Percentiles rank a stretch among this genome's conserved stretches.
phyloP scores from a whole-genome alignment of 92 coral and sea anemone species.

The Parazoanthus atlanticus region DNA sequence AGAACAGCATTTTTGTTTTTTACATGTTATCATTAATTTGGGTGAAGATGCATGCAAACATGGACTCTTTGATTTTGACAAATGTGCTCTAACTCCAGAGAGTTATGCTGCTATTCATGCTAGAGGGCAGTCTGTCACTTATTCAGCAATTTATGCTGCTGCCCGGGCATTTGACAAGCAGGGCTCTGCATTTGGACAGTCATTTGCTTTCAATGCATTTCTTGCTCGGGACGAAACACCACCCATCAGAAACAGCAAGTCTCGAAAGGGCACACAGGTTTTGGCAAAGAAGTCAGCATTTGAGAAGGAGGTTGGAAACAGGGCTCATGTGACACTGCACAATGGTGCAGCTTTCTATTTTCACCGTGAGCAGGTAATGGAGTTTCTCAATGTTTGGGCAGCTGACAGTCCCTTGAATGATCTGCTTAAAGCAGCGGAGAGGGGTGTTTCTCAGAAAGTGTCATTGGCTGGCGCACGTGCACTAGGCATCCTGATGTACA shows the following conservation, averaged over 20 bases:
- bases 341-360: slow-evolving; percentile 21
- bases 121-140: background rate
- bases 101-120: background rate
- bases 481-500: slow-evolving; percentile 18
- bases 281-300: slow-evolving; percentile 19
- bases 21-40: slow-evolving; percentile 27
- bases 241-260: background rate
- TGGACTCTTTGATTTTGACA: slow-evolving; percentile 19
- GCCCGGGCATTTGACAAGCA: background rate
- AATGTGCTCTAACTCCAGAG: slow-evolving; percentile 16
- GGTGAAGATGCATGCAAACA: slow-evolving; percentile 23
- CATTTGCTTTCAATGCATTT: slow-evolving; percentile 14
- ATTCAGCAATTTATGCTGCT: slow-evolving; percentile 15
- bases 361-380: slow-evolving; percentile 11
- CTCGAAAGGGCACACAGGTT: slow-evolving; percentile 38
- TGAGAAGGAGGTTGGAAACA: slow-evolving; percentile 33
- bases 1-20: slow-evolving; percentile 22
- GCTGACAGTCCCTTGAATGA: slow-evolving; percentile 4
- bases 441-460: slow-evolving; percentile 11
- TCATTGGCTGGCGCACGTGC: slow-evolving; percentile 23
- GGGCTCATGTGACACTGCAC: slow-evolving; percentile 37
- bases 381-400: slow-evolving; percentile 24
- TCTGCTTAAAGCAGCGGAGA: slow-evolving; percentile 18
- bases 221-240: background rate
- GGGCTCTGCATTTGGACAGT: slow-evolving; percentile 4